These are phyloP conservation scores for Xenopus laevis DNA, from an alignment of 2,113 vertebrate species.

Conservation along the genomic window DNA sequence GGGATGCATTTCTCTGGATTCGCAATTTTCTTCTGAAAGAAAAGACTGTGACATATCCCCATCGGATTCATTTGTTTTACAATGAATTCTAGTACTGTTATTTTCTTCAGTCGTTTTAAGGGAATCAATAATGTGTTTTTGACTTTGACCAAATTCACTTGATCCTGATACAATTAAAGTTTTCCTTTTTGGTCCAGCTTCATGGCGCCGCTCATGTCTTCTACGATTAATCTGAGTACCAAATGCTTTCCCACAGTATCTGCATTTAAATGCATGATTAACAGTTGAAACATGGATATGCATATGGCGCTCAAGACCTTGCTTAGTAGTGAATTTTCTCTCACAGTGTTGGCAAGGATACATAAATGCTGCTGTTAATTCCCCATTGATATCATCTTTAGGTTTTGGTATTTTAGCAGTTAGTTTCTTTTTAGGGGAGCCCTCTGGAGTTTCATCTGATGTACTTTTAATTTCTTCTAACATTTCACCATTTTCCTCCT, in stretches of 20 bases:
- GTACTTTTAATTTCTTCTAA: slow-evolving; percentile 63
- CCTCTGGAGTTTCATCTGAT: slow-evolving; percentile 58
- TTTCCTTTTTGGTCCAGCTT: slow-evolving; percentile 79
- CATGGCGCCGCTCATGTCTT: slow-evolving; percentile 78
- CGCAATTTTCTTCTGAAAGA: slow-evolving; percentile 66
- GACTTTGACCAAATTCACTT: slow-evolving; percentile 49
- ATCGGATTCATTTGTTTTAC: slow-evolving; percentile 53
- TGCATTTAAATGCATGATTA: slow-evolving; percentile 71
- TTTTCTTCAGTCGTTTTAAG: slow-evolving; percentile 49
- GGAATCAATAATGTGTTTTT: slow-evolving; percentile 46
- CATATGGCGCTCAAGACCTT: slow-evolving; percentile 81
- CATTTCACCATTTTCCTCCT: slow-evolving; percentile 67
- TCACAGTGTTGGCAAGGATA: slow-evolving; percentile 85
- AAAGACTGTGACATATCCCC: slow-evolving; percentile 51
- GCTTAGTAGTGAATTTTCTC: slow-evolving; percentile 79
- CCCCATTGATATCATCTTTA: slow-evolving; percentile 64
- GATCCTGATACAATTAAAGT: slow-evolving; percentile 46
- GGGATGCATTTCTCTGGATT: slow-evolving; percentile 69
- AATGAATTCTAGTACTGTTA: slow-evolving; percentile 45
- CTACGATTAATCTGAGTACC: slow-evolving; percentile 73
- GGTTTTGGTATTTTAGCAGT: slow-evolving; percentile 51
- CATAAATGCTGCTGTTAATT: slow-evolving; percentile 62
- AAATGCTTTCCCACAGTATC: slow-evolving; percentile 72
- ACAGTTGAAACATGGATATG: slow-evolving; percentile 74
- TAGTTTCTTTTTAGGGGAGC: slow-evolving; percentile 58